Evolutionary conservation across 2,797 vertebrate species (phyloP).

Genomic region (Thaleichthys pacificus): DNA sequence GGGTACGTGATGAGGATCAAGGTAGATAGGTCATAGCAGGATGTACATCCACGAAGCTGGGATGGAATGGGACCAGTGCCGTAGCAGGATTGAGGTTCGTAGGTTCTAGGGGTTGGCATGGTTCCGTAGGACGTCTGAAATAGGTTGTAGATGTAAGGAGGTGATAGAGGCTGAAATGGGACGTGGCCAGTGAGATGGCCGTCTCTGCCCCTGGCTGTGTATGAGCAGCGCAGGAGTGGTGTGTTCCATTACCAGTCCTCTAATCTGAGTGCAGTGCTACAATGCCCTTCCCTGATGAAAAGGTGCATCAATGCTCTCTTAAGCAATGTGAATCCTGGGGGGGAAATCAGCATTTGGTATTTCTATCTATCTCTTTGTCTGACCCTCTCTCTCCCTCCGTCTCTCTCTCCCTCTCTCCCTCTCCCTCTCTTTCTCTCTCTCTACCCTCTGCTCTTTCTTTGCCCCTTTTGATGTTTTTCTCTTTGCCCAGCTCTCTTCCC

Average conservation of each 20-base stretch:
- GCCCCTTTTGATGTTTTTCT: background rate
- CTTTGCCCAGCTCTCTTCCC: background rate
- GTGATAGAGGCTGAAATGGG: background rate
- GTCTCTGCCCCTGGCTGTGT: background rate
- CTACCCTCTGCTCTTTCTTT: background rate
- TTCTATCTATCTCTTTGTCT: no score
- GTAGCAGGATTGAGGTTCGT: background rate
- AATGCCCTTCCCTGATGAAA: background rate
- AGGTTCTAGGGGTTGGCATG: background rate
- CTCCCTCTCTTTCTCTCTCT: no score
- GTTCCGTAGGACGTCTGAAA: background rate
- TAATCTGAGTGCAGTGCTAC: background rate
- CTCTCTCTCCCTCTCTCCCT: no score
- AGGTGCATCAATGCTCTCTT: background rate
- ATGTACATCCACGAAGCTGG: background rate
- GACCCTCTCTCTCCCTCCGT: no score
- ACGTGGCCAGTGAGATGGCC: background rate
- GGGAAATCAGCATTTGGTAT: background rate
- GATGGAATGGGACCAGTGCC: background rate
- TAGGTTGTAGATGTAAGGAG: background rate
- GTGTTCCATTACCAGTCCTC: background rate
- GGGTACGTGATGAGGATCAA: background rate
- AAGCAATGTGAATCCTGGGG: background rate
- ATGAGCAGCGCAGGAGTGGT: background rate
- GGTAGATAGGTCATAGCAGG: background rate